Evolutionary conservation across 2,888 invertebrate genomes (phyloP).

Genomic region (Adela reaumurella): DNA sequence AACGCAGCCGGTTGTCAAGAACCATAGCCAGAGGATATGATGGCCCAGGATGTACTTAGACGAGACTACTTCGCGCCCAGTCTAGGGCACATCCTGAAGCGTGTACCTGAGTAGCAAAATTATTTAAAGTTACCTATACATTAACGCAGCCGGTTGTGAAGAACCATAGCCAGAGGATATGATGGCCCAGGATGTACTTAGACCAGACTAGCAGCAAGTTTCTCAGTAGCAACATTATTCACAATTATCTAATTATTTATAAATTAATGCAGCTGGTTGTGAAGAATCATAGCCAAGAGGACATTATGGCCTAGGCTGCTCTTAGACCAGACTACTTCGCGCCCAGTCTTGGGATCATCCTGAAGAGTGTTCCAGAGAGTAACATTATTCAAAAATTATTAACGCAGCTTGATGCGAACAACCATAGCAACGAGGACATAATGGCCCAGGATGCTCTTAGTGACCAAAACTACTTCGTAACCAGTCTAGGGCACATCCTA

Average conservation of each 20-base stretch:
- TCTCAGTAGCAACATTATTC: not conserved
- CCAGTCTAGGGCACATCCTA: constrained; percentile 16
- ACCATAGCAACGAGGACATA: constrained; percentile 40
- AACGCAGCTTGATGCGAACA: constrained; percentile 9
- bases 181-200: constrained; percentile 39
- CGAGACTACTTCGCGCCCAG: constrained; percentile 42
- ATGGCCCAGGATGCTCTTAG: constrained; percentile 39
- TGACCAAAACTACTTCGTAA: constrained; percentile 46
- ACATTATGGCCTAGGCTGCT: constrained; percentile 48
- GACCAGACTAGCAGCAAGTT: constrained; percentile 30
- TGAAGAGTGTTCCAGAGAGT: not conserved
- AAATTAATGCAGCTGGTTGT: too few relatives aligned
- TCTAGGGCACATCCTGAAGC: constrained; percentile 14
- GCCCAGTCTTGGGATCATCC: constrained; percentile 16
- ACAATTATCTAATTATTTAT: too few relatives aligned
- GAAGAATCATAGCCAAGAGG: constrained; percentile 28
- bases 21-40: constrained; percentile 42
- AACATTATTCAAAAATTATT: too few relatives aligned
- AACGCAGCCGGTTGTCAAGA: constrained; percentile 9
- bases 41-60: constrained; percentile 37
- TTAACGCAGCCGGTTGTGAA: too few relatives aligned
- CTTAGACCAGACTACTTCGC: constrained; percentile 48
- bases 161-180: constrained; percentile 42
- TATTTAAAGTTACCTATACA: too few relatives aligned
- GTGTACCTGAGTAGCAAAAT: not conserved